Base-by-base conservation (phyloP, 2,888 invertebrate genomes). In the Andrena marginata region DNA sequence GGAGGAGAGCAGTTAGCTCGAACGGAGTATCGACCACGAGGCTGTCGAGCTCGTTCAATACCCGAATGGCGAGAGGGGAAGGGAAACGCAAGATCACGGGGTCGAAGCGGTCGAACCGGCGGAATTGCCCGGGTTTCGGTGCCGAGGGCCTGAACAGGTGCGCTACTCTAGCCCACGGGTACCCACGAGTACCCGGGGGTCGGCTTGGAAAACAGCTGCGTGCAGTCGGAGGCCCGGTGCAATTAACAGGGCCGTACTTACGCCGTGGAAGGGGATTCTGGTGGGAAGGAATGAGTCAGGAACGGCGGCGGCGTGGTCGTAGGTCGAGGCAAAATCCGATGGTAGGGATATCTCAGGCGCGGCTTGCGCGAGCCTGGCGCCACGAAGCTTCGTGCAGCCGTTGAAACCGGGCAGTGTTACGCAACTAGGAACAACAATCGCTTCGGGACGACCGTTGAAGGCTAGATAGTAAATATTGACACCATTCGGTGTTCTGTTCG, bases 201-300 rank as follows among this genome's bases (percentile, higher is more conserved):
- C 20, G 3, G 20, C 60, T n/a, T 20, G 26, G 33, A 56, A 56
- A 74, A 35, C 31, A 49, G 49, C 51, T 7, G 26, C 54, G 20
- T 33, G 71, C 35, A 35, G 71, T 80, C 64, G 10, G 26, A 51
- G 63, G 0, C n/a, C 51, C 59, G 33, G 51, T 77, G 49, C 74
- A 80, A 77, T 85, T 75, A 82, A 59, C 80, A 75, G 80, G 74
- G 63, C 48, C 85, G 75, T 64, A 71, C 72, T 65, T 35, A 26
- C 7, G n/a, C 63, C 59, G 20, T 6, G 60, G 49, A 60, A 70
- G 54, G 31, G 71, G 60, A 65, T 80, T 78, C 31, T n/a, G 26
- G 70, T 72, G 76, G 68, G 78, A 84, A 79, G 35, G 80, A 87
- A 85, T 89, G 89, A 89, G 80, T 90, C 89, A 89, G 65, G 4